phyloP scores from a whole-genome alignment of 2,888 invertebrate species.

The Polydrusus tereticollis region DNA sequence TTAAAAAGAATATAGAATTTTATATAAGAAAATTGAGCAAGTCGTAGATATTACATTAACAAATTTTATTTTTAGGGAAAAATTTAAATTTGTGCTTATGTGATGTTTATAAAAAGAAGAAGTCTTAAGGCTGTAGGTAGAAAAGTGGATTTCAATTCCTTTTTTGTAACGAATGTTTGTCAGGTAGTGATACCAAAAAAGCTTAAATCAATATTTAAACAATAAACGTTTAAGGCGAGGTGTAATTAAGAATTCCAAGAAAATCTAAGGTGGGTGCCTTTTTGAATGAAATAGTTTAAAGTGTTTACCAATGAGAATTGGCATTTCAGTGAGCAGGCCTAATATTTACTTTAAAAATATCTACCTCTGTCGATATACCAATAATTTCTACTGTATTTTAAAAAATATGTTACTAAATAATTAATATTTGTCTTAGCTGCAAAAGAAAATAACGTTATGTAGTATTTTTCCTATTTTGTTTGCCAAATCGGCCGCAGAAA shows the following conservation, averaged over 20 bases:
- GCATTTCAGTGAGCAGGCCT: not conserved
- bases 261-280: not conserved
- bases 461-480: not conserved
- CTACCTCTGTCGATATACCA: not conserved
- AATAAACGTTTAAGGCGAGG: not conserved
- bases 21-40: no score
- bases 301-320: not conserved
- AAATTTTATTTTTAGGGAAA: not conserved
- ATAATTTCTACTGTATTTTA: not conserved
- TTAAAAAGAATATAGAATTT: no score
- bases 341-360: not conserved
- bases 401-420: not conserved
- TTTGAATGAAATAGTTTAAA: constrained; percentile 12
- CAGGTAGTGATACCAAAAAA: not conserved
- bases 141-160: not conserved
- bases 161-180: not conserved
- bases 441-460: not conserved
- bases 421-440: not conserved
- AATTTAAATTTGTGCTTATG: not conserved
- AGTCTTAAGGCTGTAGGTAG: constrained; percentile 2
- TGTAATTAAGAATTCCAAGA: not conserved
- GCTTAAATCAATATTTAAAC: constrained; percentile 10
- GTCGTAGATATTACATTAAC: no score
- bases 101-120: not conserved
- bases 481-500: constrained; percentile 17